These are phyloP conservation scores for Penaeus vannamei DNA, from an alignment of 1,140 invertebrate species.

Conservation along the genomic window DNA sequence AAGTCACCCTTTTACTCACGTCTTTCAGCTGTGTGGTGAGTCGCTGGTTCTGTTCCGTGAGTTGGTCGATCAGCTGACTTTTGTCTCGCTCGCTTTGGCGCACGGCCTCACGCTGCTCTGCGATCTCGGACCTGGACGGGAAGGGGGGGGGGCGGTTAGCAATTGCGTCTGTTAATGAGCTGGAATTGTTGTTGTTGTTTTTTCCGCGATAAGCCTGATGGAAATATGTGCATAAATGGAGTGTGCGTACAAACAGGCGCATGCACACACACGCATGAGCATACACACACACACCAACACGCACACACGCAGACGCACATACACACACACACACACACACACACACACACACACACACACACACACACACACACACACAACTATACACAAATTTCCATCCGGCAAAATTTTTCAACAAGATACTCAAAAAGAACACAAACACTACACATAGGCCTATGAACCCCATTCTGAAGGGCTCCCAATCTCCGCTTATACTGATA, in stretches of 20 bases:
- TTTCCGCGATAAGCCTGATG: neutral
- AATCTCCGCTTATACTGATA: too few relatives aligned
- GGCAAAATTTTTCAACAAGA: too few relatives aligned
- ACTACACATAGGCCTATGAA: too few relatives aligned
- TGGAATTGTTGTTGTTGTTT: too few relatives aligned
- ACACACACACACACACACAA: neutral
- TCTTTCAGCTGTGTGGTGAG: constrained; percentile 90
- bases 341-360: constrained; percentile 3
- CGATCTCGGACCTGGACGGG: constrained; percentile 69
- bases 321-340: constrained; percentile 1
- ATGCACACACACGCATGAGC: neutral
- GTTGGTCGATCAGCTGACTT: constrained; percentile 84
- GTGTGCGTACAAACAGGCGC: neutral
- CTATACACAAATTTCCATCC: neutral
- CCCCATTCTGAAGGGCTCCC: too few relatives aligned
- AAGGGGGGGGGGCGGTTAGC: neutral
- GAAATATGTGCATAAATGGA: too few relatives aligned
- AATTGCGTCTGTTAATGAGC: neutral
- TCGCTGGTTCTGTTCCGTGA: constrained; percentile 91
- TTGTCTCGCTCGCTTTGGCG: constrained; percentile 86
- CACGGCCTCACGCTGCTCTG: constrained; percentile 77
- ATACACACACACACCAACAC: neutral
- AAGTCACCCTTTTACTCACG: constrained; percentile 71
- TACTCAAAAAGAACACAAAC: too few relatives aligned
- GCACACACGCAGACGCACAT: neutral